phyloP scores from a whole-genome alignment of 2,797 vertebrate genomes.

The Chrysocyon brachyurus region DNA sequence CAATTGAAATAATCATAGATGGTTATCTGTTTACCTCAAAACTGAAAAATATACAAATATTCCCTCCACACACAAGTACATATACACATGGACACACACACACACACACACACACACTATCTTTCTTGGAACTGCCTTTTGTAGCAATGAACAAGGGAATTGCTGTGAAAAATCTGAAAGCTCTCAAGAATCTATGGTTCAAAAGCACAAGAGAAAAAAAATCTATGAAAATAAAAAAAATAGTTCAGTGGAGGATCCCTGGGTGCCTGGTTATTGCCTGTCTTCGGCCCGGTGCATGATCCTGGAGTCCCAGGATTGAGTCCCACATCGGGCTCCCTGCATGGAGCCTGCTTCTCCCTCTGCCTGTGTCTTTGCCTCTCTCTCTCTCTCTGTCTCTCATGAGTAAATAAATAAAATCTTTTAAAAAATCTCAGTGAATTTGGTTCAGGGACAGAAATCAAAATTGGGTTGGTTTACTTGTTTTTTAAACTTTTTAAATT shows the following conservation, averaged over 20 bases:
- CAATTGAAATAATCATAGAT: background rate
- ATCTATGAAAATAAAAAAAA: background rate
- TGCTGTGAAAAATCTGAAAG: background rate
- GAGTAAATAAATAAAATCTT: too few relatives aligned
- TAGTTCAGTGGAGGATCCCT: background rate
- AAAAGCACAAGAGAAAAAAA: background rate
- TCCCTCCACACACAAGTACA: background rate
- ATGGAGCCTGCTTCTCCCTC: too few relatives aligned
- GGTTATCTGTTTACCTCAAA: background rate
- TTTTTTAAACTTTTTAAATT: background rate
- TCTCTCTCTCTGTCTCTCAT: too few relatives aligned
- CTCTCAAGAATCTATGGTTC: constrained; percentile 25
- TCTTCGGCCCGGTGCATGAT: too few relatives aligned
- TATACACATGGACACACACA: background rate
- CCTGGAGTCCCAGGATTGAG: too few relatives aligned
- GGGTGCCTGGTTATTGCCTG: too few relatives aligned
- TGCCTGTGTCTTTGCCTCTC: too few relatives aligned
- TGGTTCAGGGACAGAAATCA: background rate
- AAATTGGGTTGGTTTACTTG: background rate
- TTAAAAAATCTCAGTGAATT: background rate
- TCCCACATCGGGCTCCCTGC: too few relatives aligned
- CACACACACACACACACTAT: background rate
- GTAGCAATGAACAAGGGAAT: background rate
- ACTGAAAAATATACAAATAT: background rate
- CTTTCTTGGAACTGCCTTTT: background rate